Base-by-base conservation (phyloP, 2,888 invertebrate species). In the Phanerotoma sp. region DNA sequence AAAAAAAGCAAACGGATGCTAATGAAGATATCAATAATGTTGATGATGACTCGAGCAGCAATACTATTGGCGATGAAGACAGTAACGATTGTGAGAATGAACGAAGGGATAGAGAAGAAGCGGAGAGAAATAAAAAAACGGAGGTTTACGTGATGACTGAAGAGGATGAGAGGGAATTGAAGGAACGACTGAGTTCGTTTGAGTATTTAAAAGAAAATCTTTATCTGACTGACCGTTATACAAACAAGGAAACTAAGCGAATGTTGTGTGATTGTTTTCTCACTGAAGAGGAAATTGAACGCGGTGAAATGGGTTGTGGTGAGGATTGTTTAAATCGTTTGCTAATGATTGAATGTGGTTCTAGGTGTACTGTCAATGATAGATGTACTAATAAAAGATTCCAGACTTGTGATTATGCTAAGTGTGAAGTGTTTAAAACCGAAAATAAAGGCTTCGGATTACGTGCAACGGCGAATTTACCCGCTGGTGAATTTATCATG, bases 291-390 rank as follows among this genome's bases (percentile, higher is more conserved):
- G 97, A 97, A 72, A 82, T 91, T 61, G 84, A 85, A 37, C 81
- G 88, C 54, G 94, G 93, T 0, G 90, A 92, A 71, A 77, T 86
- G 58, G 95, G 94, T 9, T 98, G 98, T 76, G 96, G 94, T 1
- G 94, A 95, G 71, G 95, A 96, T 78, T 98, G 98, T 78, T 84
- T 98, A 30, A 98, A 98, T 81, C 86, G 96, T 72, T 83, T 97
- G 74, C 85, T 98, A n/a, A 93, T 96, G 90, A 96, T 98, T 73
- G 98, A 98, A 84, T 98, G 95, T 82, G 95, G 96, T 11, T 84
- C 88, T 5, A 83, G 93, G 68, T 99, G 98, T 79, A 87, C 89
- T 48, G 89, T 96, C 33, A 91, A 88, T 5, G 90, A 92, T 49
- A 84, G 89, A 55, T 99, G 98, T 81, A 92, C 94, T 2, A 99